Base-by-base conservation (phyloP, 2,888 invertebrate species). In the Atethmia centrago region DNA sequence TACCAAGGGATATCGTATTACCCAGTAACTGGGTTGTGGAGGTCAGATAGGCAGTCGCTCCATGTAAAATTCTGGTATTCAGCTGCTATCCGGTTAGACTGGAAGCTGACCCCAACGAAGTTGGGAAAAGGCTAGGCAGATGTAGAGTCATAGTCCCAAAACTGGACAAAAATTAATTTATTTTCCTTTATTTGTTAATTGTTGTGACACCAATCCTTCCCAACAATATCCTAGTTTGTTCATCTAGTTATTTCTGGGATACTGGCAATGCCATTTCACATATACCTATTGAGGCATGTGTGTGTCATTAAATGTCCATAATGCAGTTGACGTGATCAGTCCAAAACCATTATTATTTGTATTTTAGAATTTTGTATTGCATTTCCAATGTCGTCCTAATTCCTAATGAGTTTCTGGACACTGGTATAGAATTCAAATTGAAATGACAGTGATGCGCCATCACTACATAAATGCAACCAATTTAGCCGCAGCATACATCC, bases 391-490 rank as follows among this genome's bases (percentile, higher is more conserved):
- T 63, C 65, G 72, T 61, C 59, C 63, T 74, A 71, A 76, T 80
- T 77, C 67, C 59, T 59, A 66, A 71, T 82, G 79, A 75, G 70
- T 71, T 73, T 53, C 36, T 64, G 51, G 69, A 67, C 51, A 49
- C 42, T 66, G 66, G 71, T 42, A 65, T 68, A 79, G 63, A 74
- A 74, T 79, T 61, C 21, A 40, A 79, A 74, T 79, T 74, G 49
- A 65, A 78, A 64, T 80, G 25, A 51, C 49, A 45, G 53, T 47
- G 16, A 14, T 25, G 16, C 14, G 14, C 45, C 21, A 63, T 56
- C 40, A 80, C 9, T 47, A n/a, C n/a, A n/a, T n/a, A 47, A 79
- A 79, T 56, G 65, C 42, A 49, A 42, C 45, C 49, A 72, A 79
- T 56, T 31, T n/a, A 21, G 31, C 51, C 8, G n/a, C 16, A 53